Conservation (phyloP, 2,797 vertebrate genomes). For the Cyprinodon diabolis region DNA sequence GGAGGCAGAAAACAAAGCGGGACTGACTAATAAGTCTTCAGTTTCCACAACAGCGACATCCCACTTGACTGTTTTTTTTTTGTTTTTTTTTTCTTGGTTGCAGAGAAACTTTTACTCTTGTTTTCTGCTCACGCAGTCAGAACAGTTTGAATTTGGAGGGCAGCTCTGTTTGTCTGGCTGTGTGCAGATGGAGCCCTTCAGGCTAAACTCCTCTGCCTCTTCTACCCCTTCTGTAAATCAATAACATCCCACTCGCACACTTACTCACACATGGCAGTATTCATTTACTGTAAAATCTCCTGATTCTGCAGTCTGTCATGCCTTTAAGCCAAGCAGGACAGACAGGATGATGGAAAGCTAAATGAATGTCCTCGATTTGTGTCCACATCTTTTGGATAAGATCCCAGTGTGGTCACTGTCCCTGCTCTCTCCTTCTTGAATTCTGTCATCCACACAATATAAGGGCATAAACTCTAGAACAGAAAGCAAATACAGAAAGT, state of each 20-base stretch:
- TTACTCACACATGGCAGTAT: constrained; percentile 18
- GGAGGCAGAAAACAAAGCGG: background rate
- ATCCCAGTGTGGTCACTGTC: constrained; percentile 2
- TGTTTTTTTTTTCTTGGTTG: background rate
- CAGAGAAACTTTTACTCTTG: constrained; percentile 4
- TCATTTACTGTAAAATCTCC: constrained; percentile 45
- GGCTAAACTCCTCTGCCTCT: constrained; percentile 33
- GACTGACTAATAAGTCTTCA: background rate
- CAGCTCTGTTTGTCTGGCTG: constrained; percentile 43
- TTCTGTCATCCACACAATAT: constrained; percentile 11
- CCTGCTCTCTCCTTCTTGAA: background rate
- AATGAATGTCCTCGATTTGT: constrained; percentile 24
- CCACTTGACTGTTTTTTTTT: background rate
- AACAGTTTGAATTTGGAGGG: constrained; percentile 25
- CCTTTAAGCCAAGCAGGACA: constrained; percentile 19
- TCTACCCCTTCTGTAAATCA: constrained; percentile 40
- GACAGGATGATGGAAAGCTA: constrained; percentile 34
- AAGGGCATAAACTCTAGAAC: background rate
- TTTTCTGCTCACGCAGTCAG: constrained; percentile 16
- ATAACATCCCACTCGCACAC: constrained; percentile 21
- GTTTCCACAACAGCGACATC: background rate
- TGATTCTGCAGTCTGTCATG: constrained; percentile 49
- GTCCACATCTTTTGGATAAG: constrained; percentile 1
- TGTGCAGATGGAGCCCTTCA: constrained; percentile 40
- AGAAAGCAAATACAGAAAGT: background rate